phyloP scores from a whole-genome alignment of 2,797 vertebrate species.

The Syndactyla subalaris region DNA sequence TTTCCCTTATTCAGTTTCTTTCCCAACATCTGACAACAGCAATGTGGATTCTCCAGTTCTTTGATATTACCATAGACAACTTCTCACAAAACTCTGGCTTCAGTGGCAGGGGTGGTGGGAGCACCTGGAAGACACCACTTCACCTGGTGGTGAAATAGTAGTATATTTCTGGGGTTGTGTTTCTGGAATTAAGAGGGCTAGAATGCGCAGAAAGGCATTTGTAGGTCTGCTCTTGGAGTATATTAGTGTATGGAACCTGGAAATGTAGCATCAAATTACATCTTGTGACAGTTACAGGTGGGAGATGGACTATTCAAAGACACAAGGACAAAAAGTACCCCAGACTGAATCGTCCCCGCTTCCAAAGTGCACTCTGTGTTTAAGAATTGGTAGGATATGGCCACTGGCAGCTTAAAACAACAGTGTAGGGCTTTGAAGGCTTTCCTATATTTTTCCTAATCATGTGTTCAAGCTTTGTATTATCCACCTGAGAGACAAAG shows the following conservation, averaged over 20 bases:
- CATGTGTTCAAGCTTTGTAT: neutral
- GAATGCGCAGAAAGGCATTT: rapidly evolving
- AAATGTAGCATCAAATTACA: neutral
- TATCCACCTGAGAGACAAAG: neutral
- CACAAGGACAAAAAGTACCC: neutral
- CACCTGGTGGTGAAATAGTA: neutral
- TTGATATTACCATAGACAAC: neutral
- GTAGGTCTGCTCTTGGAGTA: neutral
- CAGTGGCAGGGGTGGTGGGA: neutral
- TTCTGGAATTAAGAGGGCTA: neutral
- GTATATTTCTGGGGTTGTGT: neutral
- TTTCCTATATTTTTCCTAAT: neutral
- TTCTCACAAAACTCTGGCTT: neutral
- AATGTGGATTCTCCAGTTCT: neutral
- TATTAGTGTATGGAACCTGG: neutral
- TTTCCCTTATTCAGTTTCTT: neutral
- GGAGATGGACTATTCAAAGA: neutral
- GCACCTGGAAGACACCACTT: neutral
- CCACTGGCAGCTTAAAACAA: neutral
- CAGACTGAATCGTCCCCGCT: neutral
- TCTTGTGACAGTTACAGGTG: neutral
- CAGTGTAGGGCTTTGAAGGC: neutral
- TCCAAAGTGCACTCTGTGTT: neutral
- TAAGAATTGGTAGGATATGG: neutral
- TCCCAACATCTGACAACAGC: neutral